Base-by-base conservation (phyloP, 2,113 vertebrate species). In the Microtus oregoni region DNA sequence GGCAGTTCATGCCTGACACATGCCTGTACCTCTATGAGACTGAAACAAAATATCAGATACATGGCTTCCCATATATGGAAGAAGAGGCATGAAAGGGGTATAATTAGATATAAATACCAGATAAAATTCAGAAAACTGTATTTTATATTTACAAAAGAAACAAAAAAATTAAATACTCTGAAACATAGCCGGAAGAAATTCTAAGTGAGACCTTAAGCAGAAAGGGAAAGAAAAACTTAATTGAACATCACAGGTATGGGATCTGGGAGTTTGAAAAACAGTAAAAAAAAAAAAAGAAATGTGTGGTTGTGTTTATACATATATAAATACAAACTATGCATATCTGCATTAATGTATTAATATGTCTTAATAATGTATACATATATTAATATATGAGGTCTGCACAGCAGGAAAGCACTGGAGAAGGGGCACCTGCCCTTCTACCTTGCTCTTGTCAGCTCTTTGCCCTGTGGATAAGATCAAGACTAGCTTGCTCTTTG, bases 61-160 rank as follows among this genome's bases (percentile, higher is more conserved):
- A 30, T n/a, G 44, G 12, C 30, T 70, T 52, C 1, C 63, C 63
- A 44, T 19, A 11, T 67, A 44, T 67, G 47, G 47, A 50, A 24
- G 24, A 50, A 14, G 24, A 3, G 15, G 12, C 32, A n/a, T n/a
- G 22, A 15, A 52, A n/a, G 6, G 1, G 20, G 0, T 11, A 8
- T 24, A 73, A 58, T 6, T 38, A 73, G 14, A 26, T n/a, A n/a
- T 12, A 87, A 72, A 63, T 1, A 55, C 67, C 68, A 88, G 24
- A 7, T 72, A n/a, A 88, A 88, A 72, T n/a, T 20, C 11, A 52
- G 22, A 52, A 87, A 55, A 38, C 10, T 26, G 1, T 20, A 87
- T 20, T 55, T 72, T 52, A 52, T 24, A 72, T 72, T 72, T 88
- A n/a, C 12, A 72, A 52, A 55, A 87, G 67, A n/a, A n/a, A 86